phyloP scores from a whole-genome alignment of 2,888 invertebrate species.

The Apocheima hispidaria region DNA sequence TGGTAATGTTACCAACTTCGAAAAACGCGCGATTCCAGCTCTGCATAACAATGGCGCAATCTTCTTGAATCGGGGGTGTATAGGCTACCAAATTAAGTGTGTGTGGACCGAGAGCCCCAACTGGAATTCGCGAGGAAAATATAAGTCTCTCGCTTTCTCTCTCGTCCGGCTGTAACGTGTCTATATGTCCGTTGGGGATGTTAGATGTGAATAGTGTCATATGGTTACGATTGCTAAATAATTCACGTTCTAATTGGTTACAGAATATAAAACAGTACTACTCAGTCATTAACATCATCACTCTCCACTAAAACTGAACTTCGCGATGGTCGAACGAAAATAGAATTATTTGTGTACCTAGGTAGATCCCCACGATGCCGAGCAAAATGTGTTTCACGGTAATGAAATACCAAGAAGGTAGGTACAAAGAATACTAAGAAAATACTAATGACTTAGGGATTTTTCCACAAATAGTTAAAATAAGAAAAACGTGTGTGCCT shows the following conservation, averaged over 20 bases:
- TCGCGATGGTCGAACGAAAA: constrained; percentile 78
- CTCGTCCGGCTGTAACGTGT: too few species aligned
- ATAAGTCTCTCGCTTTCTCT: too few species aligned
- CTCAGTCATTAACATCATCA: constrained; percentile 40
- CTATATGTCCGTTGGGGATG: too few species aligned
- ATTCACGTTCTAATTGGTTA: constrained; percentile 21
- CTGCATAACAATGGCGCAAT: too few species aligned
- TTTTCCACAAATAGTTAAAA: background rate
- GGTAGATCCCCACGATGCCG: constrained; percentile 61
- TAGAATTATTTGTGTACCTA: constrained; percentile 58
- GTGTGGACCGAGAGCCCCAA: too few species aligned
- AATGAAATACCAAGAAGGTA: constrained; percentile 25
- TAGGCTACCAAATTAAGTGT: too few species aligned
- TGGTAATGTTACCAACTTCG: too few species aligned
- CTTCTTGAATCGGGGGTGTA: too few species aligned
- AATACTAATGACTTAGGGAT: constrained; percentile 10
- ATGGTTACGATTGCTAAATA: background rate
- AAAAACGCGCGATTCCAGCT: too few species aligned
- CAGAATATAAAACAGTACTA: constrained; percentile 13
- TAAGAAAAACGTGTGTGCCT: background rate
- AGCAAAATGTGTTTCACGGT: constrained; percentile 37
- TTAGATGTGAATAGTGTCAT: background rate
- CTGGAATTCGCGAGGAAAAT: too few species aligned
- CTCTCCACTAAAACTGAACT: constrained; percentile 65
- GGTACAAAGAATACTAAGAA: constrained; percentile 15